Evolutionary conservation across 2,888 invertebrate species (phyloP).

Genomic region (Cosmopolites sordidus): DNA sequence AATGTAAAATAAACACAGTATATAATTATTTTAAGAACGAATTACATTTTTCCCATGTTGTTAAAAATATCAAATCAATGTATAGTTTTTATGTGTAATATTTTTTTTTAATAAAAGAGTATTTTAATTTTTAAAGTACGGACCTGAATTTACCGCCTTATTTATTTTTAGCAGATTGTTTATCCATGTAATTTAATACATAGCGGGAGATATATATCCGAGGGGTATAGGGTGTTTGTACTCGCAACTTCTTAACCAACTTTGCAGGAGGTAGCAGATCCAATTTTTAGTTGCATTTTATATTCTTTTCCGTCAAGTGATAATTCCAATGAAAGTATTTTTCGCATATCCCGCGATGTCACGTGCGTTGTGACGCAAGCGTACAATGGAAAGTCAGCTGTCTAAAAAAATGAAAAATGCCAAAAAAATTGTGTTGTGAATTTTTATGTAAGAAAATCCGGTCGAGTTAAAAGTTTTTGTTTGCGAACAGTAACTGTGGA

Average conservation of each 20-base stretch:
- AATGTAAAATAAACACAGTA: conserved; percentile 39
- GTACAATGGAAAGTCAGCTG: conserved; percentile 11
- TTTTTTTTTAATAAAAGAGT: conserved; percentile 2
- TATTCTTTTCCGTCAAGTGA: background rate
- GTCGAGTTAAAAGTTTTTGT: background rate
- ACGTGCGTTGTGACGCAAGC: conserved; percentile 13
- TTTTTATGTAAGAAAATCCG: conserved; percentile 7
- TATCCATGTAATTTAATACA: conserved; percentile 16
- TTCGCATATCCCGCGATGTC: conserved; percentile 7
- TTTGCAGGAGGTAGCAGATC: conserved; percentile 10
- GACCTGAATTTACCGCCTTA: background rate
- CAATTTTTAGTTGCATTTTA: background rate
- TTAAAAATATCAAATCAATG: too few species aligned
- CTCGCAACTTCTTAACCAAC: background rate
- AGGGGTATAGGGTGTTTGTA: conserved; percentile 12
- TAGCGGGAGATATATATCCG: conserved; percentile 12
- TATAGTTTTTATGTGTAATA: background rate
- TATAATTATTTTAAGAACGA: background rate
- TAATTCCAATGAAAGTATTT: background rate
- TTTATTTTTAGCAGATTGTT: conserved; percentile 19
- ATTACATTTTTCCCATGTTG: too few species aligned
- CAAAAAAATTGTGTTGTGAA: conserved; percentile 13
- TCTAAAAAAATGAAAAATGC: conserved; percentile 7
- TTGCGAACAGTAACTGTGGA: conserved; percentile 2
- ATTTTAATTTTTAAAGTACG: background rate